Base-by-base conservation (phyloP, 2,113 vertebrate species). In the Microtus oregoni region DNA sequence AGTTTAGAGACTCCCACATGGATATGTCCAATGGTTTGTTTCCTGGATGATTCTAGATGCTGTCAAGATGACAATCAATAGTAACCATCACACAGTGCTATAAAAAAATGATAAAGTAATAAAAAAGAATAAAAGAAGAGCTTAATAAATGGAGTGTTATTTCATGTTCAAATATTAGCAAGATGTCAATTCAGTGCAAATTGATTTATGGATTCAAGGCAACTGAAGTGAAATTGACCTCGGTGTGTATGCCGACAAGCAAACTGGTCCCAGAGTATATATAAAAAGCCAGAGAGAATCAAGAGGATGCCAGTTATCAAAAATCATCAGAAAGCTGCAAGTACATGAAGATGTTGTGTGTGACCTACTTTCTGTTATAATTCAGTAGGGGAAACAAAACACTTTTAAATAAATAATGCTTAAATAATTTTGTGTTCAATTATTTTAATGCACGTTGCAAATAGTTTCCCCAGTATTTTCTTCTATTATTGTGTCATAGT, bases 51-150 rank as follows among this genome's bases (percentile, higher is more conserved):
- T 41, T 83, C 81, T 41, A 30, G 81, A 63, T 41, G 22, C 58
- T 83, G 81, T 38, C 24, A 83, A 63, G 38, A 55, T 63, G 55
- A 83, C 81, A 83, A 63, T 83, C 81, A 83, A 41, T 83, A 58
- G 41, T 41, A 83, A 61, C 81, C 55, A 41, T 17, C 81, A 63
- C 58, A 41, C 58, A 41, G 81, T 28, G n/a, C 41, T 83, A 41
- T 83, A 63, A 83, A 82, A 82, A 61, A 61, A 83, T 41, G 81
- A 83, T 63, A 83, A 83, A 63, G 81, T 85, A 85, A 85, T 65
- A 83, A 65, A 72, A 72, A 47, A 81, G 30, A 81, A 81, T 28
- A 10, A 38, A 83, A 82, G 35, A 52, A 65, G 44, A 67, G 41
- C 38, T 50, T 81, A 92, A 55, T 86, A 67, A 76, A 38, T 67